Evolutionary conservation across 2,888 invertebrate species (phyloP).

Genomic region (Trichopria drosophilae): DNA sequence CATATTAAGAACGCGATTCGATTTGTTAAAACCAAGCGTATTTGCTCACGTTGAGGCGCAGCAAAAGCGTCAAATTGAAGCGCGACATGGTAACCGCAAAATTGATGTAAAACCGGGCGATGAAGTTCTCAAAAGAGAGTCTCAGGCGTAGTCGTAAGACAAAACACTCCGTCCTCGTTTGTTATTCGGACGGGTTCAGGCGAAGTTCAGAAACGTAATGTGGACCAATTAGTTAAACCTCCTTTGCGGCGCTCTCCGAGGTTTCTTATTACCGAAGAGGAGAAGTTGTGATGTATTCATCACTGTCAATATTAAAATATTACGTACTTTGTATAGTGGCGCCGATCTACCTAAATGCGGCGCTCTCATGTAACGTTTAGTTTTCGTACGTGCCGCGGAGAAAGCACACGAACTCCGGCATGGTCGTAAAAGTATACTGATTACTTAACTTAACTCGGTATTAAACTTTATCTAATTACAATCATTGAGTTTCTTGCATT

Average conservation of each 20-base stretch:
- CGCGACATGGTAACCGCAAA: neutral
- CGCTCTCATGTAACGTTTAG: no score
- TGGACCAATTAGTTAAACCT: constrained; percentile 5
- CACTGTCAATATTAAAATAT: no score
- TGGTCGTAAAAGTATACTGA: no score
- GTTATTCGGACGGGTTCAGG: constrained; percentile 3
- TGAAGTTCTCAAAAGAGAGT: neutral
- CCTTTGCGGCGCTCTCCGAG: constrained; percentile 12
- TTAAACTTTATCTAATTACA: no score
- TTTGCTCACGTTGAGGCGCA: neutral
- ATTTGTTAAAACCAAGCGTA: constrained; percentile 5
- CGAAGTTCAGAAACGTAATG: neutral
- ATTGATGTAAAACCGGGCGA: constrained; percentile 1
- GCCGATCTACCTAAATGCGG: no score
- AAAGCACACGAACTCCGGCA: no score
- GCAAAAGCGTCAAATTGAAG: neutral
- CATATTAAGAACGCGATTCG: neutral
- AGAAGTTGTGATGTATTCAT: neutral
- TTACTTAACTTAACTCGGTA: no score
- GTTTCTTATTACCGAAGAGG: constrained; percentile 9
- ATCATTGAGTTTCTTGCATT: no score
- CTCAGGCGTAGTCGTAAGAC: neutral
- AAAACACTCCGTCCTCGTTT: constrained; percentile 4
- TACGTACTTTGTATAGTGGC: no score
- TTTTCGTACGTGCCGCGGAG: no score